Conservation (phyloP, 1,140 invertebrate genomes). For the Apocrypta bakeri region DNA sequence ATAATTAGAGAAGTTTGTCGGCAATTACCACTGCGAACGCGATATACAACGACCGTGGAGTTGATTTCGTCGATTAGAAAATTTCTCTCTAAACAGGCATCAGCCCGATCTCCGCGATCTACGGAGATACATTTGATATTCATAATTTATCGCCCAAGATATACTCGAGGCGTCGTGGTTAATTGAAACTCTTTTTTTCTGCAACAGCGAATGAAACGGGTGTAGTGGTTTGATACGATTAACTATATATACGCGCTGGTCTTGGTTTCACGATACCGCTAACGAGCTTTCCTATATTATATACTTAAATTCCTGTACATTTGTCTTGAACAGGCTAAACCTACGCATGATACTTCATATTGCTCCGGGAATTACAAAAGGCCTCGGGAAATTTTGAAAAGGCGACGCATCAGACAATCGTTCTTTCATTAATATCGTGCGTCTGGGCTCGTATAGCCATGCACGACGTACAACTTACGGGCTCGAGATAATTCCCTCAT, state of each 20-base stretch:
- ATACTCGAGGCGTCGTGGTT: neutral
- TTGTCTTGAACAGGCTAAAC: too few relatives aligned
- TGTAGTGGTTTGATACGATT: neutral
- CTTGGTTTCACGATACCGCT: neutral
- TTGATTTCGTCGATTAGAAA: slow-evolving; percentile 42
- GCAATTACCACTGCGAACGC: slow-evolving; percentile 62
- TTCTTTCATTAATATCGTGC: neutral
- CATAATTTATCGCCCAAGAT: neutral
- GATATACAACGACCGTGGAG: slow-evolving; percentile 49
- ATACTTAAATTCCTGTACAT: neutral
- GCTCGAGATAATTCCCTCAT: slow-evolving; percentile 60
- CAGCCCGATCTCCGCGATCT: neutral
- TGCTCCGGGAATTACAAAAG: too few relatives aligned
- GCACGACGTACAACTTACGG: neutral
- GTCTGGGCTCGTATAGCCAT: neutral
- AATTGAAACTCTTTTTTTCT: neutral
- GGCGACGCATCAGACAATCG: neutral
- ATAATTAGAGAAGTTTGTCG: slow-evolving; percentile 67
- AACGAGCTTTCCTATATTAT: neutral
- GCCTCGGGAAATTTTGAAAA: neutral
- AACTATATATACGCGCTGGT: neutral
- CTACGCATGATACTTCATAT: too few relatives aligned
- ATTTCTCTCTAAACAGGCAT: slow-evolving; percentile 12
- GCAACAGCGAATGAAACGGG: neutral
- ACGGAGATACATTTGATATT: slow-evolving; percentile 14